Conservation (phyloP, 2,797 vertebrate genomes). For the Synanceia verrucosa region DNA sequence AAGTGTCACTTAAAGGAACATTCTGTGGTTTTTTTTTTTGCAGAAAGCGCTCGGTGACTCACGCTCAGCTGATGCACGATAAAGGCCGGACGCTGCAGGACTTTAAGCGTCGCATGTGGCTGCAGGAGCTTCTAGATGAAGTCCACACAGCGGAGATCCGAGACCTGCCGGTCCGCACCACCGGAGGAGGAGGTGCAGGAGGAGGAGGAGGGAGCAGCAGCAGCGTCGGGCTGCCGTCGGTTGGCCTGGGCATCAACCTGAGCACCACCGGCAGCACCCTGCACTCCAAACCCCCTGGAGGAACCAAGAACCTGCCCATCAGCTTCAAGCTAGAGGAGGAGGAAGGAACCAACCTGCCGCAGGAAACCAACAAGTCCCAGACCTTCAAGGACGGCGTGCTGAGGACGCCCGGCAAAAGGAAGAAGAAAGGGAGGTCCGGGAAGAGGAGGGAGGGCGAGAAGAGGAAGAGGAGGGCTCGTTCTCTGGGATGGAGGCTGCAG, state of each 20-base stretch:
- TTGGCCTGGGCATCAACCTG: conserved; percentile 51
- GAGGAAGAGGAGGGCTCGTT: conserved; percentile 89
- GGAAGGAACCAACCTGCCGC: conserved; percentile 90
- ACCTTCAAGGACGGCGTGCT: conserved; percentile 87
- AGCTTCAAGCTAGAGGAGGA: conserved; percentile 85
- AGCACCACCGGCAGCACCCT: conserved; percentile 80
- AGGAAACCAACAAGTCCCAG: conserved; percentile 95
- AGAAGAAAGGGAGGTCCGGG: conserved; percentile 89
- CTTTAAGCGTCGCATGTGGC: conserved; percentile 90
- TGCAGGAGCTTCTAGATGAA: conserved; percentile 92
- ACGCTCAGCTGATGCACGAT: conserved; percentile 98
- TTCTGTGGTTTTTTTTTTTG: background rate
- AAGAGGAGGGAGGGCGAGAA: conserved; percentile 94
- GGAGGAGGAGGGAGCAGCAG: conserved; percentile 32
- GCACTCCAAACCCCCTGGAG: conserved; percentile 89
- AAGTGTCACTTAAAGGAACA: background rate
- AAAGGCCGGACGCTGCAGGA: conserved; percentile 95
- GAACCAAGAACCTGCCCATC: conserved; percentile 89
- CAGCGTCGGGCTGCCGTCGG: conserved; percentile 39
- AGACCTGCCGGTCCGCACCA: conserved; percentile 79
- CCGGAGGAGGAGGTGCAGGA: conserved; percentile 1
- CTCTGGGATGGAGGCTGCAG: conserved; percentile 51
- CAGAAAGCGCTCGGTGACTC: conserved; percentile 93
- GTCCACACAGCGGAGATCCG: conserved; percentile 94
- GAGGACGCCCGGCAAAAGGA: conserved; percentile 87